Evolutionary conservation across 2,797 vertebrate genomes (phyloP), one percentile per base, ranked within the genome.

Genomic region (Helostoma temminkii): DNA sequence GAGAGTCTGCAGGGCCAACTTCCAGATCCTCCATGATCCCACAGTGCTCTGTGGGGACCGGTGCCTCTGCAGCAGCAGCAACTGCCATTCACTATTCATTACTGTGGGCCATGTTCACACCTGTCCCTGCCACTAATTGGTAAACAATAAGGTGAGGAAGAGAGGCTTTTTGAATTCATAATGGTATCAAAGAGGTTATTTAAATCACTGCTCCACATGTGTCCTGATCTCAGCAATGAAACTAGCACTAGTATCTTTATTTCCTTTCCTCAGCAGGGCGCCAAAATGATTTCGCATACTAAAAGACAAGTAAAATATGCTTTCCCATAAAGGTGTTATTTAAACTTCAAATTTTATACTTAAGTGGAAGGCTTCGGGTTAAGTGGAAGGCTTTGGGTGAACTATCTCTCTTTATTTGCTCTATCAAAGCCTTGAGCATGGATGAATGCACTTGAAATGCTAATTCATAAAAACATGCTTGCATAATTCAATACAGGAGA

Each of bases 121-220:
- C 61, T 81, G 69, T 80, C 84, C 70, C 76, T 78, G 28, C 30
- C 21, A 62, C 70, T 93, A 92, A 92, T 88, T 91, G 83, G 74
- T 2, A 24, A 81, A 89, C 76, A 91, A 84, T 82, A 76, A 65
- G 74, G 78, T 80, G 76, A 72, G 65, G 70, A 82, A 54, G 10
- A 39, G 49, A 75, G 54, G 14, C 25, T 8, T 81, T 80, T 80
- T 82, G 71, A 91, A 89, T 90, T 76, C 75, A 80, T 21, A 48
- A 75, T 64, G 71, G 61, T 80, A 79, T 88, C 84, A 88, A 74
- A 79, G 66, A 55, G 50, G 50, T 58, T 74, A 75, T 84, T 85
- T 65, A 79, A 85, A 78, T 71, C 50, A 39, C 30, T n/a, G 52
- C 65, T 83, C 78, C 80, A 71, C 70, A 49, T 42, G 80, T 41